A percentile compares a stretch with the other conserved stretches of the same genome.
These are phyloP conservation scores for Dicaeum eximium DNA, from an alignment of 2,113 vertebrate genomes.

Conservation along the genomic window DNA sequence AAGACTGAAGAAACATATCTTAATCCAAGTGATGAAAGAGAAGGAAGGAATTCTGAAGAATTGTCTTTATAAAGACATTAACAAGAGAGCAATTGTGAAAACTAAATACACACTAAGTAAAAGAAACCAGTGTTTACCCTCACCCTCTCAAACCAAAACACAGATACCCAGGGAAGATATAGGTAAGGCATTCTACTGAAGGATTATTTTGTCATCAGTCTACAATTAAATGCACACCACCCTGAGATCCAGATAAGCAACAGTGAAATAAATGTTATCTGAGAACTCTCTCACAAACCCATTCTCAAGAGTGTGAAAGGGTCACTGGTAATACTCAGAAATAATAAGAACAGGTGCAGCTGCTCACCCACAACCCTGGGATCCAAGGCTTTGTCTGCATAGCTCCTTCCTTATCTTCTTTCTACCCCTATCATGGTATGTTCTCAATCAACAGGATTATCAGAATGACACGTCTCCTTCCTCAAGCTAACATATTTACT, in stretches of 20 bases:
- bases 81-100: neutral
- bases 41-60: neutral
- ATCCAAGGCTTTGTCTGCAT: neutral
- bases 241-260: neutral
- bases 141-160: neutral
- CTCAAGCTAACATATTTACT: neutral
- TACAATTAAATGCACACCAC: neutral
- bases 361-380: neutral
- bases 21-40: neutral
- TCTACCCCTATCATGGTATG: neutral
- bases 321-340: neutral
- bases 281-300: neutral
- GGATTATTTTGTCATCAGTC: conserved; percentile 16
- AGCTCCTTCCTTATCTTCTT: neutral
- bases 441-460: neutral
- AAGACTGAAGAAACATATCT: neutral
- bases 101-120: neutral
- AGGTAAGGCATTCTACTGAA: neutral
- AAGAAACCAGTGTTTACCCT: neutral
- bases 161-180: neutral
- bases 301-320: neutral
- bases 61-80: neutral
- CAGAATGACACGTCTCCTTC: neutral
- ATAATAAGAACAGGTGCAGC: neutral
- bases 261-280: neutral